Evolutionary conservation across 1,140 invertebrate genomes (phyloP), one percentile per base, ranked within the genome.

Genomic region (Pseudomyrmex pallidus): DNA sequence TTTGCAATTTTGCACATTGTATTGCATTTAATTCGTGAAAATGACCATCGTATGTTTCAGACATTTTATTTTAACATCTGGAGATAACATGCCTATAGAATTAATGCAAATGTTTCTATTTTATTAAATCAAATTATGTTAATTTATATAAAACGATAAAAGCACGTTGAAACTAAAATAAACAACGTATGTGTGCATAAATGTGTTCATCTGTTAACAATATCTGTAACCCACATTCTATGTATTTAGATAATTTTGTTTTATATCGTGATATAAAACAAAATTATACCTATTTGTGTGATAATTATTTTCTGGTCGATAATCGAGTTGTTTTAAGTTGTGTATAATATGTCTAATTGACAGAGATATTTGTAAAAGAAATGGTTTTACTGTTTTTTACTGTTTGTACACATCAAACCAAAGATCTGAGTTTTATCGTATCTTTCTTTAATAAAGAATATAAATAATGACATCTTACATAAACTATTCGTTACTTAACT

Each of bases 221-320:
- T 44, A 44, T 20, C 17, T 78, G 54, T 35, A 35, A 59, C 7
- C 20, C 8, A 48, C 59, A 80, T 80, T 22, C 20, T 50, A 80
- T n/a, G n/a, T n/a, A n/a, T 17, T 61, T 72, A 59, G 66, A 80
- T 80, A 80, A 72, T 59, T 9, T 70, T 62, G 25, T 52, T 62
- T 80, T 80, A 35, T 35, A 80, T 80, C 56, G 12, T 15, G 48
- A 35, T 70, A 4, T 20, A 61, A n/a, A n/a, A n/a, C n/a, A n/a
- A n/a, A n/a, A n/a, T n/a, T 46, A 44, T 20, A 35, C 56, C 50
- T 20, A 35, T 35, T 35, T 35, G 35, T 35, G 0, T 35, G 12
- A 76, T 48, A 64, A 76, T 64, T 25, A 20, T 50, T 48, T 15
- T 35, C n/a, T 59, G n/a, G 25, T 63, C 15, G 0, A 12, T 56